Conservation (phyloP, 2,113 vertebrate genomes). For the Dryoscopus gambensis region DNA sequence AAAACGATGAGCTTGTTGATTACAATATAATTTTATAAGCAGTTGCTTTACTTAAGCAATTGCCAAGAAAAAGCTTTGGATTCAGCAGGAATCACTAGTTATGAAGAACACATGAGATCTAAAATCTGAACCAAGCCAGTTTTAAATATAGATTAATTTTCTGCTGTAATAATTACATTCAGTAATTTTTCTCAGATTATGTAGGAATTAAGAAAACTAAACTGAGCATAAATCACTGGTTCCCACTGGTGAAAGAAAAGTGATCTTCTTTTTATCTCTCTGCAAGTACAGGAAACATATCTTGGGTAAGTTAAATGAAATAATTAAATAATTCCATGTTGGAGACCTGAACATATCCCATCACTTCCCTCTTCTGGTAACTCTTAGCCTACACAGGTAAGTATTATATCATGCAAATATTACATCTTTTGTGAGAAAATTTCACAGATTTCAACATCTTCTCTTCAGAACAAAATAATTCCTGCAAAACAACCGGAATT, state of each 20-base stretch:
- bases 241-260: not conserved
- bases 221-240: not conserved
- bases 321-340: not conserved
- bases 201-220: not conserved
- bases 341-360: not conserved
- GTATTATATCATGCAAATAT: not conserved
- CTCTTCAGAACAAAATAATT: not conserved
- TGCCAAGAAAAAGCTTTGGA: not conserved
- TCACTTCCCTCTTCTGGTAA: not conserved
- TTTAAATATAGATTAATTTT: not conserved
- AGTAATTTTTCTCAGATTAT: not conserved
- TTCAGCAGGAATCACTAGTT: not conserved
- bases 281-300: not conserved
- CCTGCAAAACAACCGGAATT: not conserved
- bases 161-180: not conserved
- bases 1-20: not conserved
- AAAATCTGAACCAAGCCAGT: not conserved
- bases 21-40: not conserved
- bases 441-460: not conserved
- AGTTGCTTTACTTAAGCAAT: slow-evolving; percentile 1
- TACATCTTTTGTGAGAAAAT: not conserved
- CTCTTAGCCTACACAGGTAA: not conserved
- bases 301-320: not conserved
- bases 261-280: not conserved
- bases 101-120: not conserved